Percentiles rank a stretch among this genome's conserved stretches.
Conservation (phyloP, 2,797 vertebrate species). For the Glyptemys insculpta region DNA sequence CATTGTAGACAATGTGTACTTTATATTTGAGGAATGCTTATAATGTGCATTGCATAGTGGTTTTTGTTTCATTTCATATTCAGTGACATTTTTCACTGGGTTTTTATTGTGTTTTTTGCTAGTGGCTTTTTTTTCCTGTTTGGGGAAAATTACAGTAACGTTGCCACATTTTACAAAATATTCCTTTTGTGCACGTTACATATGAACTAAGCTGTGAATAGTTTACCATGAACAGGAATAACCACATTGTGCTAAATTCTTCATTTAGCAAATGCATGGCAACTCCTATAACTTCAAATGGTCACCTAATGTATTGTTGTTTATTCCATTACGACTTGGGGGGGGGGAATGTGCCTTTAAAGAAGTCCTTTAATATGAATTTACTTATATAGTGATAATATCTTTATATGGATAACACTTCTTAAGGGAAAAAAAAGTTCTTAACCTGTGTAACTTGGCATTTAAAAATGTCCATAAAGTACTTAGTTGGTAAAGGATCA, state of each 20-base stretch:
- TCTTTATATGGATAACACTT: neutral
- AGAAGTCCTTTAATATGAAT: neutral
- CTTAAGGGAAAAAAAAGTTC: too few relatives aligned
- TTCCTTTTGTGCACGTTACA: neutral
- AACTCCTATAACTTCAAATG: neutral
- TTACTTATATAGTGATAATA: neutral
- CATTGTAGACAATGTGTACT: neutral
- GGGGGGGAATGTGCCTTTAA: neutral
- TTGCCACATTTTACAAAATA: neutral
- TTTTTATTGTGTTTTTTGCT: neutral
- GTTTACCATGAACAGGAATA: neutral
- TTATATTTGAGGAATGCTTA: neutral
- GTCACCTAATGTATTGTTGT: neutral
- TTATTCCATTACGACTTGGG: neutral
- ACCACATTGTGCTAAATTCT: neutral
- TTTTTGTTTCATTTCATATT: neutral
- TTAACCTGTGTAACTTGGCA: neutral
- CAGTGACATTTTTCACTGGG: neutral
- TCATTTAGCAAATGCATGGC: neutral
- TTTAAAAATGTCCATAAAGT: neutral
- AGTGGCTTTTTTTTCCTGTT: neutral
- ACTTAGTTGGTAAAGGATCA: neutral
- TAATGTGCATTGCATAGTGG: neutral
- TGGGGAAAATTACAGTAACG: neutral
- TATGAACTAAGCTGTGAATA: neutral